Evolutionary conservation across 1,140 invertebrate species (phyloP), one percentile per base, ranked within the genome.

Genomic region (Aethina tumida): DNA sequence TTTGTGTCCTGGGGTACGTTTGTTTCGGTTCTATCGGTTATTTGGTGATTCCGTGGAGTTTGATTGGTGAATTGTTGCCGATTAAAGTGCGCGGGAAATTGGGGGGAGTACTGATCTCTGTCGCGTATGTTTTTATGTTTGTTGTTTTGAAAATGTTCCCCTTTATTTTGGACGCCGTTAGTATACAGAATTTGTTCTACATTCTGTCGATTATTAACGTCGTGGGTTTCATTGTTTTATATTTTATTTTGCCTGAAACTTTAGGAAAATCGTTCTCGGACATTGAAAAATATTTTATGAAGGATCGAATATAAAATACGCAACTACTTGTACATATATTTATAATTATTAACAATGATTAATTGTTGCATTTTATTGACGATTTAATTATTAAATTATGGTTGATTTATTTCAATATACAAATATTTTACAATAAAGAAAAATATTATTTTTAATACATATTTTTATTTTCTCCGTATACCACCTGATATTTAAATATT

Each of bases 211-310:
- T 64, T 3, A 62, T 72, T 5, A 78, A 77, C 19, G 49, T 74
- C 4, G 5, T 74, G 3, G 70, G 72, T 5, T 60, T 71, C 10
- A 42, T 67, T 7, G 73, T 79, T 49, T 60, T 79, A 14, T 73
- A 68, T 34, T 60, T 77, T 20, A 72, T 73, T 38, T 55, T 86
- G 15, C 82, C 82, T 1, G 84, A 87, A 65, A 87, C 82, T 0
- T 69, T 81, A 39, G 78, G 79, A 0, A 79, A 75, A 55, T 73
- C 63, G 5, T 69, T 85, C 33, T 41, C 47, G 7, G 67, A 75
- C 43, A 74, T 75, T 45, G 67, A 72, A 50, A 47, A 55, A 10
- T 52, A 50, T 37, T 61, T 58, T 45, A 37, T 37, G 25, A 33
- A 15, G 29, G 30, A 40, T 27, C 14, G 12, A n/a, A n/a, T n/a